Conservation (phyloP, 2,113 vertebrate species). For the Trachemys scripta region DNA sequence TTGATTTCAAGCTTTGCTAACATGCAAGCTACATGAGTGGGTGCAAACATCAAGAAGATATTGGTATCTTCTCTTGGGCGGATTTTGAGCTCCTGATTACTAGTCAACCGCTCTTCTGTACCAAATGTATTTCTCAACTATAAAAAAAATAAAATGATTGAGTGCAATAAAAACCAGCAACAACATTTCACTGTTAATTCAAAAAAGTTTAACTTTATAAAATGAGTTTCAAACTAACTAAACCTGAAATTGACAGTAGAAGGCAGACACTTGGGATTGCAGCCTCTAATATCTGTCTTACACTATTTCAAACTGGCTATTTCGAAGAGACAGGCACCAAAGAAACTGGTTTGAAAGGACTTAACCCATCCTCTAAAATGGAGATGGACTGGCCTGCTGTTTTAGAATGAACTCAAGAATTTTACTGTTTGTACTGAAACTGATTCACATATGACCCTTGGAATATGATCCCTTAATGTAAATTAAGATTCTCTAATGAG, state of each 20-base stretch:
- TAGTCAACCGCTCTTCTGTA: conserved; percentile 88
- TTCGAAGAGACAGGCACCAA: background rate
- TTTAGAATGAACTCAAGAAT: background rate
- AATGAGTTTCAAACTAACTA: background rate
- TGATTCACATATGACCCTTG: background rate
- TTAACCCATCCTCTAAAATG: background rate
- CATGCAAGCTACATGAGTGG: conserved; percentile 93
- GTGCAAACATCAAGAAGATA: conserved; percentile 91
- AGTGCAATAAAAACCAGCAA: background rate
- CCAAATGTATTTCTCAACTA: conserved; percentile 95
- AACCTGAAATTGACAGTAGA: background rate
- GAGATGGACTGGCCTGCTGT: background rate
- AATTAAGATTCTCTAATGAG: background rate
- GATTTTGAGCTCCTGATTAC: conserved; percentile 90
- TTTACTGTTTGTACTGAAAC: background rate
- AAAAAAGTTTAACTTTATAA: background rate
- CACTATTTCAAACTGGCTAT: background rate
- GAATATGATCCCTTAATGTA: background rate
- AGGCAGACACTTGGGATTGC: background rate
- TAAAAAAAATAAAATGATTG: conserved; percentile 21
- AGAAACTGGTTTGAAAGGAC: background rate
- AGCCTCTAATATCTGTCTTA: background rate
- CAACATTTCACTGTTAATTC: background rate
- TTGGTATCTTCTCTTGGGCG: conserved; percentile 88
- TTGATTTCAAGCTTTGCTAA: conserved; percentile 97